Evolutionary conservation across 2,888 invertebrate species (phyloP).

Genomic region (Tenthredo notha): DNA sequence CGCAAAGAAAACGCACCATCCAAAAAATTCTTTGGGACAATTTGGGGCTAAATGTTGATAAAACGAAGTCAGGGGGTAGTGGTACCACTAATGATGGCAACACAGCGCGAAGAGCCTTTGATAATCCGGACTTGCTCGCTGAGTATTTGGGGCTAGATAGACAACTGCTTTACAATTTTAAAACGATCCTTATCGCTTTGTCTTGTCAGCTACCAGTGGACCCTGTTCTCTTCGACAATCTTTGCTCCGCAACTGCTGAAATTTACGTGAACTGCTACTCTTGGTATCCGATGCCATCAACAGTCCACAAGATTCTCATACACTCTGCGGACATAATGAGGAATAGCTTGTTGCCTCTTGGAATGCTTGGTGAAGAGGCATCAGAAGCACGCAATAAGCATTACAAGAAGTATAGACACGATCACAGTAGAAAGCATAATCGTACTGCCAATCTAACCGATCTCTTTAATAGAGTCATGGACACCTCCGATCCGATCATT

Average conservation of each 20-base stretch:
- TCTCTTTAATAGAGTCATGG: conserved; percentile 51
- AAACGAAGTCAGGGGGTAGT: conserved; percentile 45
- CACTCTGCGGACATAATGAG: conserved; percentile 51
- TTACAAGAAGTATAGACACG: conserved; percentile 51
- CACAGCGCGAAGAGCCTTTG: conserved; percentile 50
- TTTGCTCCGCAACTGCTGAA: conserved; percentile 46
- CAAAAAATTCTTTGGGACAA: conserved; percentile 52
- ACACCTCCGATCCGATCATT: conserved; percentile 28
- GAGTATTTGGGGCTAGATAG: conserved; percentile 37
- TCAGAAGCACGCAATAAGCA: conserved; percentile 53
- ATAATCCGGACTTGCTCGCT: conserved; percentile 10
- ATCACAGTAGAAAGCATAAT: conserved; percentile 49
- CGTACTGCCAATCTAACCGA: conserved; percentile 45
- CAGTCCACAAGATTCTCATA: conserved; percentile 55
- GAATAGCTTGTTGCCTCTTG: conserved; percentile 53
- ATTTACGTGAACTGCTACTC: conserved; percentile 51
- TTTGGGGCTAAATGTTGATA: conserved; percentile 51
- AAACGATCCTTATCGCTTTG: conserved; percentile 52
- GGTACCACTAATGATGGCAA: conserved; percentile 56
- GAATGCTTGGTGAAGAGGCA: conserved; percentile 56
- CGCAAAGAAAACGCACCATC: background rate
- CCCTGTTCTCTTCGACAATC: conserved; percentile 37
- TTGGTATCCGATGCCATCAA: conserved; percentile 55
- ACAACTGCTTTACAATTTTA: conserved; percentile 46
- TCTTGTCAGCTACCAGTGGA: conserved; percentile 52